Conservation (phyloP, 1,140 invertebrate species). For the Cotesia chilonis region DNA sequence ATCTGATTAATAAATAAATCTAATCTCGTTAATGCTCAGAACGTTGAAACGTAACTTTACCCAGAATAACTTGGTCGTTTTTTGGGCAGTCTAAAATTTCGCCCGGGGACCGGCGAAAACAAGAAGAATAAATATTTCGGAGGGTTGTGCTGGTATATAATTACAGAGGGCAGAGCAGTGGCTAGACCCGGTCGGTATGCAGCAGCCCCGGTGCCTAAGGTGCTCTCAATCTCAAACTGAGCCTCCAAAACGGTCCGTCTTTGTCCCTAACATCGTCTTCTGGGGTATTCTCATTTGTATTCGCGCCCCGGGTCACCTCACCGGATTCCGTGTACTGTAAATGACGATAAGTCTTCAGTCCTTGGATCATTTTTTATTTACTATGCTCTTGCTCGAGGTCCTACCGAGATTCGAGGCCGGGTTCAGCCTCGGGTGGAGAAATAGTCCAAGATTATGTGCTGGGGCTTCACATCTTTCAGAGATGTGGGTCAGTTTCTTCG, state of each 20-base stretch:
- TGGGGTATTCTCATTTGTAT: constrained; percentile 51
- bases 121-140: neutral
- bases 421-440: constrained; percentile 9
- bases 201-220: constrained; percentile 51
- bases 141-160: constrained; percentile 55
- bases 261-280: constrained; percentile 41
- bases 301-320: constrained; percentile 53
- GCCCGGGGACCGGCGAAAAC: too few relatives aligned
- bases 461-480: neutral
- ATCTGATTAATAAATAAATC: too few relatives aligned
- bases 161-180: constrained; percentile 54
- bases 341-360: constrained; percentile 38
- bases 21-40: too few relatives aligned
- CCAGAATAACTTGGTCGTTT: too few relatives aligned
- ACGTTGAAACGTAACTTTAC: too few relatives aligned
- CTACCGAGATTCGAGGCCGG: constrained; percentile 20
- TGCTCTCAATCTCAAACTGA: constrained; percentile 49
- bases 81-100: neutral
- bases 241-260: constrained; percentile 17
- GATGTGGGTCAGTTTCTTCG: constrained; percentile 3
- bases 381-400: constrained; percentile 10
- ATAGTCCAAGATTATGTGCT: neutral
- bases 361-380: constrained; percentile 26
- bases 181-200: constrained; percentile 50
- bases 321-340: constrained; percentile 48